A percentile compares a stretch with the other conserved stretches of the same genome.
These are phyloP conservation scores for Ameiurus melas DNA, from an alignment of 2,113 vertebrate species.

Conservation along the genomic window DNA sequence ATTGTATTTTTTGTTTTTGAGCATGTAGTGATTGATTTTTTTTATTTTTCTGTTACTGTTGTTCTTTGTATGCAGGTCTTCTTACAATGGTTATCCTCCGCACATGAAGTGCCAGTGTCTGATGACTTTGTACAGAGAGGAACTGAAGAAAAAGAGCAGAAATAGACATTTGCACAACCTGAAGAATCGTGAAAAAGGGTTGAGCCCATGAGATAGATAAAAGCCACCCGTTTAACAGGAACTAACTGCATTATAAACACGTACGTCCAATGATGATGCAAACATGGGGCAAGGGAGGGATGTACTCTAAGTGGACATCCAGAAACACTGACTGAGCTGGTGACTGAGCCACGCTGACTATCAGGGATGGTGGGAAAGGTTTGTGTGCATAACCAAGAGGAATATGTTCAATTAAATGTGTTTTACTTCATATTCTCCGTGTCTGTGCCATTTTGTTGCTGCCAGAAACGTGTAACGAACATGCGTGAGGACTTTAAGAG, in stretches of 20 bases:
- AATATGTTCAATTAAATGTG: slow-evolving; percentile 52
- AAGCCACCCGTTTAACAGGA: slow-evolving; percentile 34
- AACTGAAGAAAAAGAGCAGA: slow-evolving; percentile 40
- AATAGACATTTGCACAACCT: slow-evolving; percentile 38
- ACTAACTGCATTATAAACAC: slow-evolving; percentile 36
- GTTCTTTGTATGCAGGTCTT: slow-evolving; percentile 81
- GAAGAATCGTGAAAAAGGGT: slow-evolving; percentile 34
- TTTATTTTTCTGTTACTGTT: background rate
- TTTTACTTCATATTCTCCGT: slow-evolving; percentile 49
- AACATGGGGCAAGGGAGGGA: slow-evolving; percentile 22
- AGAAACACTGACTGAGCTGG: slow-evolving; percentile 47
- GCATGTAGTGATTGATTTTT: background rate
- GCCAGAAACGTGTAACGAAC: slow-evolving; percentile 30
- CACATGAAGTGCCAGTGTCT: slow-evolving; percentile 66
- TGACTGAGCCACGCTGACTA: slow-evolving; percentile 31
- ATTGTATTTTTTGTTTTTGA: background rate
- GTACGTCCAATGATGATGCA: slow-evolving; percentile 35
- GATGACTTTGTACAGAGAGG: slow-evolving; percentile 6
- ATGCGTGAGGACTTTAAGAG: slow-evolving; percentile 45
- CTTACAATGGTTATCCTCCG: slow-evolving; percentile 97
- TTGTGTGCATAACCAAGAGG: slow-evolving; percentile 33
- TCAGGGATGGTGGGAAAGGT: slow-evolving; percentile 21
- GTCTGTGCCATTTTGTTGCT: slow-evolving; percentile 51
- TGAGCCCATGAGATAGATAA: slow-evolving; percentile 2
- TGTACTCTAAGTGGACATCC: slow-evolving; percentile 21